Evolutionary conservation across 2,888 invertebrate genomes (phyloP).

Genomic region (Eupeodes latifasciatus): DNA sequence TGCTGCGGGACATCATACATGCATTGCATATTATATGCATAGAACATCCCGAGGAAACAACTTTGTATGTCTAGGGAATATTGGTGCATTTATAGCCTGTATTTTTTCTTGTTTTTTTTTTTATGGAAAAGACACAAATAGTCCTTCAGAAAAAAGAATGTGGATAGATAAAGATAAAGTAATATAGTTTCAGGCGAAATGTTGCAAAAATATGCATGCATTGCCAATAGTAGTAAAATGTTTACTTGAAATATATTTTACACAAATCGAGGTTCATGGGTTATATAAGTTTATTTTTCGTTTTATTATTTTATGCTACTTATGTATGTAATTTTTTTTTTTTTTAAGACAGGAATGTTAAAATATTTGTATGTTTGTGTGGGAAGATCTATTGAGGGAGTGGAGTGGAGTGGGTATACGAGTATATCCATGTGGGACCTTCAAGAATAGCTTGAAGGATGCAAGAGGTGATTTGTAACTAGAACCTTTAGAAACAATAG

Average conservation of each 20-base stretch:
- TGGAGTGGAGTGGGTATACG: too few relatives aligned
- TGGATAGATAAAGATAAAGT: slow-evolving; percentile 9
- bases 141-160: background rate
- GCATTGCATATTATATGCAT: background rate
- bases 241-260: background rate
- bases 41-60: background rate
- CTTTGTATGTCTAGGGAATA: background rate
- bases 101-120: too few relatives aligned
- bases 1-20: slow-evolving; percentile 2
- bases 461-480: too few relatives aligned
- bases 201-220: background rate
- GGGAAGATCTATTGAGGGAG: too few relatives aligned
- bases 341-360: background rate
- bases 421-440: too few relatives aligned
- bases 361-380: too few relatives aligned
- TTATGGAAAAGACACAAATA: too few relatives aligned
- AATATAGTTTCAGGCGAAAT: slow-evolving; percentile 31
- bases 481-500: too few relatives aligned
- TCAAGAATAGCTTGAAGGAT: too few relatives aligned
- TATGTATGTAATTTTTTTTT: background rate
- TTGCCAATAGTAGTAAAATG: background rate
- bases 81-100: slow-evolving; percentile 6
- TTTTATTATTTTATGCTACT: background rate
- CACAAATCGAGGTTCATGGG: background rate
- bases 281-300: background rate